phyloP scores from a whole-genome alignment of 1,140 invertebrate species.

The Lordiphosa clarofinis region DNA sequence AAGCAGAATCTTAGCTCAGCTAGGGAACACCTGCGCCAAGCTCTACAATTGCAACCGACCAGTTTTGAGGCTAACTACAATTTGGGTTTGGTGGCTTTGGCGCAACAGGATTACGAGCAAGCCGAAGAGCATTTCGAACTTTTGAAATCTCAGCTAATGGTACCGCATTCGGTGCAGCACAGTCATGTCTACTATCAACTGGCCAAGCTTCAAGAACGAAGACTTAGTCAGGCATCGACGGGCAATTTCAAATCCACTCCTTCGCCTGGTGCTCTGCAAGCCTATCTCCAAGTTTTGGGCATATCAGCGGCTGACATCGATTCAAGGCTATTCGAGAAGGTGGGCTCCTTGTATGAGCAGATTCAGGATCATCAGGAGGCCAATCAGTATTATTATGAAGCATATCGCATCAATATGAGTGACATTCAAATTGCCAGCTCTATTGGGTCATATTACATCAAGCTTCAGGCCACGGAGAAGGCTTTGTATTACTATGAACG shows the following conservation, averaged over 20 bases:
- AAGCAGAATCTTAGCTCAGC: slow-evolving; percentile 88
- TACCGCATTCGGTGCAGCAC: slow-evolving; percentile 80
- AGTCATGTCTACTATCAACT: slow-evolving; percentile 93
- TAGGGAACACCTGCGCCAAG: slow-evolving; percentile 87
- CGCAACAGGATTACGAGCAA: slow-evolving; percentile 85
- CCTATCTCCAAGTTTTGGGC: slow-evolving; percentile 90
- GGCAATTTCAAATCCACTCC: slow-evolving; percentile 81
- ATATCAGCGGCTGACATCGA: slow-evolving; percentile 88
- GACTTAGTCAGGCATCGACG: slow-evolving; percentile 29
- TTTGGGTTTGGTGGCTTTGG: slow-evolving; percentile 88
- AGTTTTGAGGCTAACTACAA: slow-evolving; percentile 96
- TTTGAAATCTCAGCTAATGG: slow-evolving; percentile 79
- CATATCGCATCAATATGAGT: slow-evolving; percentile 93
- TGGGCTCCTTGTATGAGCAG: slow-evolving; percentile 92
- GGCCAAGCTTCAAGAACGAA: slow-evolving; percentile 87
- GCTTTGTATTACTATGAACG: slow-evolving; percentile 93
- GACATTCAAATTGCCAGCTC: slow-evolving; percentile 95
- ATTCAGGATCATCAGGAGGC: slow-evolving; percentile 94
- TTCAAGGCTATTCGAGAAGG: slow-evolving; percentile 88
- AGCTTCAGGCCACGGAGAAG: slow-evolving; percentile 93
- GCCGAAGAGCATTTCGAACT: slow-evolving; percentile 87
- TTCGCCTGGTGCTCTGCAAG: slow-evolving; percentile 88
- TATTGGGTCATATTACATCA: slow-evolving; percentile 94
- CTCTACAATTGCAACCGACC: slow-evolving; percentile 89
- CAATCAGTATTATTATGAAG: slow-evolving; percentile 95